A percentile compares a stretch with the other conserved stretches of the same genome.
phyloP scores from a whole-genome alignment of 35 echinoderm and acorn worm species.

The Amphiura filiformis region DNA sequence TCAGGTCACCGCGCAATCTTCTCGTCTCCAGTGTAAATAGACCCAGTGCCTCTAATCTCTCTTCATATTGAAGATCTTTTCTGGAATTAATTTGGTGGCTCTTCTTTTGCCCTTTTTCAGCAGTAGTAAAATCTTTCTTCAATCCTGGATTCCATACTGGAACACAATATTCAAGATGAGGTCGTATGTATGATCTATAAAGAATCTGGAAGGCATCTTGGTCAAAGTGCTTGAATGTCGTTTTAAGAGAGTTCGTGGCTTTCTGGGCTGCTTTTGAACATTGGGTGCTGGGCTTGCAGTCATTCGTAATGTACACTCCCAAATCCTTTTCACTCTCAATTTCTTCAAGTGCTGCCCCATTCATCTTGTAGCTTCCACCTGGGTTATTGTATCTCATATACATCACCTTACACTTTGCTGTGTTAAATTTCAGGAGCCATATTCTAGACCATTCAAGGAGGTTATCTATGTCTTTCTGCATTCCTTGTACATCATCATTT shows the following conservation, averaged over 20 bases:
- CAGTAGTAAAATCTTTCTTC: constrained; percentile 22
- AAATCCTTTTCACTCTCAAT: constrained; percentile 1
- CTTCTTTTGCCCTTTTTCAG: constrained; percentile 42
- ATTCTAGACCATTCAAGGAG: constrained; percentile 17
- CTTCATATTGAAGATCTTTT: constrained; percentile 21
- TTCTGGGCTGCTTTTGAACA: constrained; percentile 38
- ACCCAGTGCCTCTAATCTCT: constrained; percentile 16
- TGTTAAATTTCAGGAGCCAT: constrained; percentile 26
- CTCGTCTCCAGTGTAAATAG: constrained; percentile 25
- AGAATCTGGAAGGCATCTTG: background rate
- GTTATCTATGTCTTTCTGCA: constrained; percentile 14
- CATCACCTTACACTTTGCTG: constrained; percentile 29
- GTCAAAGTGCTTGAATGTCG: constrained; percentile 10
- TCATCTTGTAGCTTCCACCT: background rate
- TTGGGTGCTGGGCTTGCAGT: constrained; percentile 20
- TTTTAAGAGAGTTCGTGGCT: constrained; percentile 21
- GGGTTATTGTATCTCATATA: constrained; percentile 6
- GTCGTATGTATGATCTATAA: constrained; percentile 21
- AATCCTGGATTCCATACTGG: constrained; percentile 15
- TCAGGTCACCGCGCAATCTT: constrained; percentile 47
- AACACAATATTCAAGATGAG: constrained; percentile 29
- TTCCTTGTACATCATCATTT: background rate
- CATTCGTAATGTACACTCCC: constrained; percentile 22
- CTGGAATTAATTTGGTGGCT: constrained; percentile 32
- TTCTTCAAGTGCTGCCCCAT: background rate